Base-by-base conservation (phyloP, 2,113 vertebrate genomes). In the Varanus salvator region DNA sequence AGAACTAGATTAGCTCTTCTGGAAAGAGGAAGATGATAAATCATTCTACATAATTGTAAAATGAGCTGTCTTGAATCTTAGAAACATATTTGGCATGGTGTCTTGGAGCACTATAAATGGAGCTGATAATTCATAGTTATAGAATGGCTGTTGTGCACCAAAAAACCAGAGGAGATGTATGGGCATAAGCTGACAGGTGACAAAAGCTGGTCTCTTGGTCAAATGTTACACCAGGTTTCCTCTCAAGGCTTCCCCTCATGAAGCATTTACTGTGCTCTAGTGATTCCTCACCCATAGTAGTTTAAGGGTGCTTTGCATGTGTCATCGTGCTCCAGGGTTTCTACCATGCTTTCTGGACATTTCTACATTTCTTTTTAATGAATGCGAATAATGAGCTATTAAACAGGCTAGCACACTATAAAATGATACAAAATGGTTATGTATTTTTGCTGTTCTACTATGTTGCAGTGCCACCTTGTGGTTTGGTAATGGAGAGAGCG, bases 41-140 rank as follows among this genome's bases (percentile, higher is more conserved):
- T 9, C 27, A 52, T 17, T 60, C 66, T 52, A 52, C 38, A 60
- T 76, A 93, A 94, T 92, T 91, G 80, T 91, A 92, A n/a, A 93
- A 94, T 92, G 92, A 93, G 90, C 85, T 86, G 87, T 84, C 69
- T 8, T 90, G 91, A 90, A 93, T 93, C 76, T 87, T 94, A 80
- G 94, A 96, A 66, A 76, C 29, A 66, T 66, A 19, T 27, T 69
- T 86, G 72, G 72, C 34, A 29, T n/a, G 25, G 34, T 19, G 29
- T 48, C 38, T 38, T 25, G 64, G 34, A 87, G 17, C 44, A 71
- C 50, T 0, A 0, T 85, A 85, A 72, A 74, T 84, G 60, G 87
- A n/a, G 15, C 64, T 93, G 83, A 74, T 7, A 57, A 54, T 89
- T 85, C 31, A 38, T 85, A 21, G 78, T 84, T 68, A 85, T 52